Evolutionary conservation across 2,113 vertebrate species (phyloP), one percentile per base, ranked within the genome.

Genomic region (Hypomesus transpacificus): DNA sequence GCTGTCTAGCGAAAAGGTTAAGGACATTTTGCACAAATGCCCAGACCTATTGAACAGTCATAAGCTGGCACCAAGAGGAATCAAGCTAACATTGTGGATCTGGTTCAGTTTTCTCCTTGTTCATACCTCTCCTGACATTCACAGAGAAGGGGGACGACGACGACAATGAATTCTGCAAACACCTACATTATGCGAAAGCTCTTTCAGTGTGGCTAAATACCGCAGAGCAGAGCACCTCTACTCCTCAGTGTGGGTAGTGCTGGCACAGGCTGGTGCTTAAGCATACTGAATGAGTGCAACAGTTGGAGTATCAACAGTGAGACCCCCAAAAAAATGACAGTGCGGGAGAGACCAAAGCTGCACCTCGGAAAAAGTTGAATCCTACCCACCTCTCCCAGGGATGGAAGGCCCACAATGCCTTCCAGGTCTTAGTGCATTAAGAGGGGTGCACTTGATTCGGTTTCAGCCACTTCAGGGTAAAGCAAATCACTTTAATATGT

Each of bases 401-500:
- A 84, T 89, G 86, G 80, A 76, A 77, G 77, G 90, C 91, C 90
- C 91, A 92, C 86, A 90, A 89, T 86, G 73, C 85, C 80, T 86
- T 81, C 78, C 70, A 79, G 87, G 87, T 90, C 87, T 86, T 87
- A 80, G 81, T 85, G 85, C 79, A 83, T 87, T 89, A 89, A 87
- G 89, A 89, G 90, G 88, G 90, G 86, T 87, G 89, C 89, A 87
- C 88, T 86, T 59, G 67, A 76, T 79, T 75, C 80, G 87, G 90
- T 83, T 91, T 91, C 89, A 90, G 90, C 89, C 89, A 92, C 91
- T 92, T 87, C 87, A 82, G 91, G 89, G 91, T 90, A 90, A 91
- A 90, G 88, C 86, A 91, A 92, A 93, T 93, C 91, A 92, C 86
- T 92, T 91, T 93, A 93, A 93, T 93, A 92, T 93, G 91, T 90